Percentiles rank a stretch among this genome's conserved stretches.
Evolutionary conservation across 2,797 vertebrate genomes (phyloP).

Genomic region (Halcyon badia): DNA sequence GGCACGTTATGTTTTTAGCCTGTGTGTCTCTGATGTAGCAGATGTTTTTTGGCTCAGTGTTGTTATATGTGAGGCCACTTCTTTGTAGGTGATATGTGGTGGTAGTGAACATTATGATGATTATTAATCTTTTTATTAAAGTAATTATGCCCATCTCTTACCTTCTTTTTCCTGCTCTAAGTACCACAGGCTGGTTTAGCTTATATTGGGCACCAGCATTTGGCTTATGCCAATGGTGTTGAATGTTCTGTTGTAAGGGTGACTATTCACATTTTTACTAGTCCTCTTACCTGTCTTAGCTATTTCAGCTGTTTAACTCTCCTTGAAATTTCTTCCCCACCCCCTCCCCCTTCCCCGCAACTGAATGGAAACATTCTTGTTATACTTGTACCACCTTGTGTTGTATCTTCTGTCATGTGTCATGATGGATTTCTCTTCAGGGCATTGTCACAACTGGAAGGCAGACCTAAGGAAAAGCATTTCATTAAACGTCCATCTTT

Average conservation of each 20-base stretch:
- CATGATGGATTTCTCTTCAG: slow-evolving; percentile 17
- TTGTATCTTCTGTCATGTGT: background rate
- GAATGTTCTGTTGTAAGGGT: background rate
- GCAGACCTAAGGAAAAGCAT: slow-evolving; percentile 14
- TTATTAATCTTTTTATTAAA: background rate
- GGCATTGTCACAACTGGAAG: background rate
- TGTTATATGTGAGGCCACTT: background rate
- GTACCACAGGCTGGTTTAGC: background rate
- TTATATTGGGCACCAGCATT: background rate
- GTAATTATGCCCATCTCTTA: background rate
- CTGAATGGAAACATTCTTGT: background rate
- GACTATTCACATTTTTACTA: background rate
- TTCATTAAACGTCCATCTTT: background rate
- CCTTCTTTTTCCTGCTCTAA: background rate
- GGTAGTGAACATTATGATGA: background rate
- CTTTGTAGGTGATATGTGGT: background rate
- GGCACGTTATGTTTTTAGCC: background rate
- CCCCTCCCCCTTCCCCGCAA: too few relatives aligned
- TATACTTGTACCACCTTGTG: background rate
- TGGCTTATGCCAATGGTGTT: background rate
- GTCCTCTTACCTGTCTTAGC: background rate
- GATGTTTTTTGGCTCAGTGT: background rate
- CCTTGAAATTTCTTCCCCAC: background rate
- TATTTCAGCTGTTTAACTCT: background rate
- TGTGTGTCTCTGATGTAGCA: background rate